A percentile compares a stretch with the other conserved stretches of the same genome.
These are phyloP conservation scores for Sebastes trivittatus DNA, from an alignment of 2,797 vertebrate species.

Conservation along the genomic window DNA sequence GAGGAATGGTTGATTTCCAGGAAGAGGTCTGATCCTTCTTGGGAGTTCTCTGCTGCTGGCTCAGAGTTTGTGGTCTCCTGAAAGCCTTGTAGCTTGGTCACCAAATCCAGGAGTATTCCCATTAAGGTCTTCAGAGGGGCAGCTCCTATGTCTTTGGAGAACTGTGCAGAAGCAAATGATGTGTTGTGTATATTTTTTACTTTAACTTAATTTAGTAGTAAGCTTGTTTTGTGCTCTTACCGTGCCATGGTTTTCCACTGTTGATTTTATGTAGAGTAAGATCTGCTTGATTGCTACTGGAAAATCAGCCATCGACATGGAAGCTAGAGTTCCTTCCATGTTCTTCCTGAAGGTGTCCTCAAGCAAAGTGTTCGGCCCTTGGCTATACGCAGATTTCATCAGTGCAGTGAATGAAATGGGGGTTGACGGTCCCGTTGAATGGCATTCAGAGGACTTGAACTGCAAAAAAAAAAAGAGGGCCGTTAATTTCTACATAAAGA, in stretches of 20 bases:
- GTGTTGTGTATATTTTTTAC: background rate
- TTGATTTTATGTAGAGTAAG: slow-evolving; percentile 88
- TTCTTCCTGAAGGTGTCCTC: slow-evolving; percentile 66
- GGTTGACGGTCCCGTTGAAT: background rate
- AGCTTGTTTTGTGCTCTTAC: slow-evolving; percentile 75
- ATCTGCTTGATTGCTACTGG: slow-evolving; percentile 84
- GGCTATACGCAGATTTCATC: slow-evolving; percentile 82
- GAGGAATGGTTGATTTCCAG: slow-evolving; percentile 76
- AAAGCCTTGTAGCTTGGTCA: slow-evolving; percentile 72
- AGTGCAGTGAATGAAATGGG: slow-evolving; percentile 71
- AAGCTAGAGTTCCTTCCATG: slow-evolving; percentile 67
- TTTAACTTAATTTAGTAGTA: background rate
- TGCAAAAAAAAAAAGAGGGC: slow-evolving; percentile 40
- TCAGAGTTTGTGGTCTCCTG: slow-evolving; percentile 56
- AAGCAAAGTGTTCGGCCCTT: slow-evolving; percentile 65
- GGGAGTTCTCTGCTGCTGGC: slow-evolving; percentile 34
- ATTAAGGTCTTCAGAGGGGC: slow-evolving; percentile 75
- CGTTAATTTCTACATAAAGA: background rate
- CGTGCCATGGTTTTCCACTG: slow-evolving; percentile 84
- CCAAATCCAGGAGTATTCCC: slow-evolving; percentile 80
- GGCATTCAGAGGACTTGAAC: slow-evolving; percentile 70
- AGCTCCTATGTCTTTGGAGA: slow-evolving; percentile 65
- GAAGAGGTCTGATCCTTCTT: slow-evolving; percentile 80
- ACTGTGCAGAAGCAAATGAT: slow-evolving; percentile 53
- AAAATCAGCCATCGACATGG: slow-evolving; percentile 70